Percentiles rank a stretch among this genome's conserved stretches.
Conservation (phyloP, 2,888 invertebrate genomes). For the Anticlea derivata region DNA sequence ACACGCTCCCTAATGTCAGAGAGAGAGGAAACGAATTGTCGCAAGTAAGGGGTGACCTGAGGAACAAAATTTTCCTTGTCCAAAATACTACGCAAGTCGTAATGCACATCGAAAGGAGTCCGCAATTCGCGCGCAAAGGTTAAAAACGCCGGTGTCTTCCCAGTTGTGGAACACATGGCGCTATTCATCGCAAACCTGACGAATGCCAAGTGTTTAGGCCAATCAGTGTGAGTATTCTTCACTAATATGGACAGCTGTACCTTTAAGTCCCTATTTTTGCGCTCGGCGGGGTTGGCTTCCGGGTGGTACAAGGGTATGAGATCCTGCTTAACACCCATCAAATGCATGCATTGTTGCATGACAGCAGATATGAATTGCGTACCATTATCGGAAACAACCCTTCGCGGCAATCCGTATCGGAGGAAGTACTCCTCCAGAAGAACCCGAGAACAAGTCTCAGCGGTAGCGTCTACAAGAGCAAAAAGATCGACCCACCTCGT, state of each 20-base stretch:
- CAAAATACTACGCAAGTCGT: too few species aligned
- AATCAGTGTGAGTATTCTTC: slow-evolving; percentile 33
- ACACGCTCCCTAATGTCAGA: too few species aligned
- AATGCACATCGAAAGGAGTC: too few species aligned
- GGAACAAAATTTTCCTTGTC: too few species aligned
- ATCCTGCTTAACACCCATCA: slow-evolving; percentile 30
- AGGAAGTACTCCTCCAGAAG: slow-evolving; percentile 16
- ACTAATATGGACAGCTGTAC: slow-evolving; percentile 38
- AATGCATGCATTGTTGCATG: slow-evolving; percentile 24
- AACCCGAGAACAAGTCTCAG: slow-evolving; percentile 13
- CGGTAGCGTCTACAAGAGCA: slow-evolving; percentile 28
- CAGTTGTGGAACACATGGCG: too few species aligned
- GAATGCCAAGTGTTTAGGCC: slow-evolving; percentile 27
- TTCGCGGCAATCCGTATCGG: slow-evolving; percentile 24
- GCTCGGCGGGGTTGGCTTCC: slow-evolving; percentile 48
- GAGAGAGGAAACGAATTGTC: too few species aligned
- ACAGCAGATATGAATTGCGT: too few species aligned
- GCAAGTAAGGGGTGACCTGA: too few species aligned
- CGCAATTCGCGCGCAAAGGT: too few species aligned
- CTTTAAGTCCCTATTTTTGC: slow-evolving; percentile 48
- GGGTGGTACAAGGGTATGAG: slow-evolving; percentile 50
- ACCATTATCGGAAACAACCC: slow-evolving; percentile 30
- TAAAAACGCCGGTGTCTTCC: too few species aligned
- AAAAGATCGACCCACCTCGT: slow-evolving; percentile 36
- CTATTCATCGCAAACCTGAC: too few species aligned